Evolutionary conservation across 1,140 invertebrate species (phyloP), one percentile per base, ranked within the genome.

Genomic region (Brachionus manjavacas): DNA sequence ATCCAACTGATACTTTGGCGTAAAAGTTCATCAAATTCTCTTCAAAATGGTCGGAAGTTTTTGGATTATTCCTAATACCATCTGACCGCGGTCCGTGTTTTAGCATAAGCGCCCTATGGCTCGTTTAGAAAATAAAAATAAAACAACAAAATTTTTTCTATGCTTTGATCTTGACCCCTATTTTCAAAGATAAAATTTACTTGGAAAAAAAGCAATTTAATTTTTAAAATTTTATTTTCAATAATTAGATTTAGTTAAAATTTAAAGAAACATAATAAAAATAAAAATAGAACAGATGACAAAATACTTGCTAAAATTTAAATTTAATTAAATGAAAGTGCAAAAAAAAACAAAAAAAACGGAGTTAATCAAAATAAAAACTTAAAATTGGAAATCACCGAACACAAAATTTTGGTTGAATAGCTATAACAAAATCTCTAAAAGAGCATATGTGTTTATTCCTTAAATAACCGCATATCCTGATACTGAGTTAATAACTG

Each of bases 381-480:
- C 20, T 60, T 35, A 39, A 72, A 72, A 72, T 41, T 20, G 16
- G 12, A 39, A 72, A 72, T 72, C 68, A 72, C 68, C 68, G 68
- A 72, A 72, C 31, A 72, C 35, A 72, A 41, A 43, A 72, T 72
- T 72, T 72, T 72, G 39, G 39, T 41, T 72, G 39, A 60, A 60
- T 60, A 60, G 52, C 52, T 60, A 25, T 60, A 60, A 60, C 52
- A 60, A 60, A 60, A 60, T 60, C 52, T 60, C 52, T 60, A 20
- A 20, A 23, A 60, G 52, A 60, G 52, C 4, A 60, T 20, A 60
- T 60, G 52, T 60, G 16, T 7, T 60, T 25, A 60, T 60, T 16
- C 52, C 8, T 60, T 60, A 60, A 60, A 60, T 8, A 60, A 60
- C 52, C 52, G n/a, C 52, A 60, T 60, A 60, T 60, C 8, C 20